Conservation (phyloP, 2,797 vertebrate genomes). For the Mallotus villosus region DNA sequence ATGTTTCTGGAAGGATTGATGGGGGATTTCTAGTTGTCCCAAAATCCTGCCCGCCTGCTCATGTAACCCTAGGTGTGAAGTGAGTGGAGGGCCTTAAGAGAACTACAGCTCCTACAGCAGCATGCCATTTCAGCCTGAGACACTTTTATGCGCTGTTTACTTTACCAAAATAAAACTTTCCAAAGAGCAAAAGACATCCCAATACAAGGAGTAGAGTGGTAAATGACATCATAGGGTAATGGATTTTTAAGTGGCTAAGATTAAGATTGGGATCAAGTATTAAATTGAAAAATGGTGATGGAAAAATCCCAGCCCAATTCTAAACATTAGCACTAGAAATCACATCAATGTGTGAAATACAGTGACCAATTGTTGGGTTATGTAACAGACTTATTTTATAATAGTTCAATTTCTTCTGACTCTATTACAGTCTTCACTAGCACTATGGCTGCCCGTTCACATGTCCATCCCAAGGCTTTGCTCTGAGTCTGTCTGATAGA, state of each 20-base stretch:
- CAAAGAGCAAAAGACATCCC: slow-evolving; percentile 39
- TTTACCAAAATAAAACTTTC: slow-evolving; percentile 43
- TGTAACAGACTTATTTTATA: not conserved
- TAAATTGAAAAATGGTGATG: not conserved
- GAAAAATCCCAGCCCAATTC: not conserved
- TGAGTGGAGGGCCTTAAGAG: slow-evolving; percentile 23
- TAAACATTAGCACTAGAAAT: not conserved
- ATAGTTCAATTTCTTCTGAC: not conserved
- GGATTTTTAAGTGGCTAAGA: slow-evolving; percentile 6
- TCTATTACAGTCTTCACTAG: not conserved
- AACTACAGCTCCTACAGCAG: slow-evolving; percentile 11
- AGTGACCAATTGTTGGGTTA: not conserved
- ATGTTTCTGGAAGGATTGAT: too few relatives aligned
- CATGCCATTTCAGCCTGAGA: slow-evolving; percentile 10
- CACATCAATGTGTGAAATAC: not conserved
- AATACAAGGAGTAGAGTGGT: slow-evolving; percentile 28
- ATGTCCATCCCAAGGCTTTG: not conserved
- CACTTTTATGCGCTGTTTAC: slow-evolving; percentile 27
- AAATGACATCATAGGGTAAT: slow-evolving; percentile 55
- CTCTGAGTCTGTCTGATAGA: too few relatives aligned
- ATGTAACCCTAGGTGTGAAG: slow-evolving; percentile 22
- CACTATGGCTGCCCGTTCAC: not conserved
- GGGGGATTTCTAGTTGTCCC: not conserved
- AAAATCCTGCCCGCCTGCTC: not conserved
- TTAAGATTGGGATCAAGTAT: slow-evolving; percentile 6